Conservation (phyloP, 2,113 vertebrate genomes). For the Promerops cafer region DNA sequence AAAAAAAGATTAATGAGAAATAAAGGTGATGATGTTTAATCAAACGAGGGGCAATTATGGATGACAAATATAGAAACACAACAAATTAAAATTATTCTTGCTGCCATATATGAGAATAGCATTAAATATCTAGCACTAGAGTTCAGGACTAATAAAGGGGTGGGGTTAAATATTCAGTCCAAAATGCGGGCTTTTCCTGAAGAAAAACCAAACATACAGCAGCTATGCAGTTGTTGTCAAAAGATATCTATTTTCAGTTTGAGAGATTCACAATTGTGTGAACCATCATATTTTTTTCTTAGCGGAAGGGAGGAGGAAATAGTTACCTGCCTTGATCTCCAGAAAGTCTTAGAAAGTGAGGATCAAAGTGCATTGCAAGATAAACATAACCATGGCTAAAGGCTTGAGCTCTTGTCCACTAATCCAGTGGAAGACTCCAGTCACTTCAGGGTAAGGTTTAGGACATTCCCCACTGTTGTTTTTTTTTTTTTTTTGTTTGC, state of each 20-base stretch:
- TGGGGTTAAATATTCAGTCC: conserved; percentile 13
- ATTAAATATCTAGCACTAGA: background rate
- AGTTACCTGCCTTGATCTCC: conserved; percentile 1
- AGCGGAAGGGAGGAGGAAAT: background rate
- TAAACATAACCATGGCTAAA: background rate
- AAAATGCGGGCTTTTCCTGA: background rate
- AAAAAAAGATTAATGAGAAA: background rate
- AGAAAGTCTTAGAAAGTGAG: background rate
- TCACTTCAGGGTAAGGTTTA: background rate
- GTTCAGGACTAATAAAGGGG: conserved; percentile 24
- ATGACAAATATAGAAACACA: background rate
- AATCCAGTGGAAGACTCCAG: background rate
- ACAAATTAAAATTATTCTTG: background rate
- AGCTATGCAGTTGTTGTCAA: background rate
- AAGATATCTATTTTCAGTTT: background rate
- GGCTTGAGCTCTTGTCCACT: background rate
- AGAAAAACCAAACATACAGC: background rate
- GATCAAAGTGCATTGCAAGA: background rate
- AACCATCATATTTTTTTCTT: background rate
- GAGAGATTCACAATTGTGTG: background rate
- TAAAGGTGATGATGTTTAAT: background rate
- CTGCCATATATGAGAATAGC: background rate
- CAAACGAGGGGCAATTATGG: background rate
- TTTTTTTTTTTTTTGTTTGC: background rate
- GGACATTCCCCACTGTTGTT: background rate